Conservation (phyloP, 2,888 invertebrate genomes). For the Homarus gammarus region DNA sequence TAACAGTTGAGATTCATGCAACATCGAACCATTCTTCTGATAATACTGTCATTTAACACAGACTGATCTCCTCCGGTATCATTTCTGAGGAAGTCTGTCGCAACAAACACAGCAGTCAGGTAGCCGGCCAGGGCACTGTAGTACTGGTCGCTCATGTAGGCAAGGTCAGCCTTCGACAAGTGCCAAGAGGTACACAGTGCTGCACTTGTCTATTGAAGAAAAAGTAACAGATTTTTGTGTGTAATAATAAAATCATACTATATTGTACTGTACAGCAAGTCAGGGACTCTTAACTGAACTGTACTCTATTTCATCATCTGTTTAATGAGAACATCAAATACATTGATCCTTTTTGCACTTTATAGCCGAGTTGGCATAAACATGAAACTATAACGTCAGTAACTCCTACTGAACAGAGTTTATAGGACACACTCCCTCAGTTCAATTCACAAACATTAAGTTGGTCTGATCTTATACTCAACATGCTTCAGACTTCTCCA, state of each 20-base stretch:
- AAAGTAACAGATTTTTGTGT: background rate
- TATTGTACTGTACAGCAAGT: too few species aligned
- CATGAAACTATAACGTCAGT: too few species aligned
- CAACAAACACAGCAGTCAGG: constrained; percentile 73
- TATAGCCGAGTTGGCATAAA: too few species aligned
- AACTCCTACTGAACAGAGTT: too few species aligned
- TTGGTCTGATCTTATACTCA: too few species aligned
- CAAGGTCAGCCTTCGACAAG: constrained; percentile 66
- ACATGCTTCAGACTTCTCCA: too few species aligned
- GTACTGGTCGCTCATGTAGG: constrained; percentile 68
- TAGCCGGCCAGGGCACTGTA: constrained; percentile 67
- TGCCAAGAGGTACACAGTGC: constrained; percentile 68
- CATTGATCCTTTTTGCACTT: too few species aligned
- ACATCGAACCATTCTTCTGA: constrained; percentile 75
- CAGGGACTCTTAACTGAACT: too few species aligned
- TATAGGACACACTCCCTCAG: too few species aligned
- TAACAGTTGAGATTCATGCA: constrained; percentile 75
- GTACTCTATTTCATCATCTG: too few species aligned
- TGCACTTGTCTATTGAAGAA: constrained; percentile 43
- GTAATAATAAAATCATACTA: background rate
- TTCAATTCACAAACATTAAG: too few species aligned
- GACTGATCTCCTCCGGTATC: constrained; percentile 68
- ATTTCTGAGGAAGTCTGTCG: constrained; percentile 72
- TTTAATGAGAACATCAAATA: too few species aligned
- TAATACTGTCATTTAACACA: constrained; percentile 71